phyloP scores from a whole-genome alignment of 2,888 invertebrate genomes.

The Aphodius sticticus region DNA sequence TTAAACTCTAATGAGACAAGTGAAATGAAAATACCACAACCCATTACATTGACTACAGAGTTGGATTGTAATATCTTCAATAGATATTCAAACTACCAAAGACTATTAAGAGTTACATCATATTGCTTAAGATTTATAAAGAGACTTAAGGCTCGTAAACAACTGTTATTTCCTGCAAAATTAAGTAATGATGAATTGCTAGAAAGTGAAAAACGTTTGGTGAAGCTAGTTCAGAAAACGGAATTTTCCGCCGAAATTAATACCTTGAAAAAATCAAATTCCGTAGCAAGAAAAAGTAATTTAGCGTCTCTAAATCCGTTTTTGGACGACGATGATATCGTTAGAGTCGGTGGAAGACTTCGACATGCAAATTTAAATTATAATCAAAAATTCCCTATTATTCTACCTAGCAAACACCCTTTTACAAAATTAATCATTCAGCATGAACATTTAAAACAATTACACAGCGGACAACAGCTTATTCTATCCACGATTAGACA shows the following conservation, averaged over 20 bases:
- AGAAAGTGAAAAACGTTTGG: background rate
- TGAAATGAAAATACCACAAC: background rate
- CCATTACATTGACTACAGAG: background rate
- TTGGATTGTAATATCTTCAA: background rate
- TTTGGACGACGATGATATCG: slow-evolving; percentile 17
- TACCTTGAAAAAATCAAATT: background rate
- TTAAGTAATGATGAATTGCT: background rate
- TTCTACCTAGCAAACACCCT: slow-evolving; percentile 27
- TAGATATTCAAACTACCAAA: background rate
- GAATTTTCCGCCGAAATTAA: background rate
- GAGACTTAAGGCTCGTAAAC: background rate
- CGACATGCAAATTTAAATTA: slow-evolving; percentile 23
- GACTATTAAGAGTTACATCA: background rate
- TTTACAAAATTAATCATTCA: slow-evolving; percentile 25
- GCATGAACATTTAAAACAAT: slow-evolving; percentile 18
- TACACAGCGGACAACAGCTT: slow-evolving; percentile 10
- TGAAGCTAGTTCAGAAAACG: background rate
- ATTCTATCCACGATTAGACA: background rate
- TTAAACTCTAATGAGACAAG: background rate
- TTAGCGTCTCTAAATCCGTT: slow-evolving; percentile 23
- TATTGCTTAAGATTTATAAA: background rate
- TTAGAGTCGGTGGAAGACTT: slow-evolving; percentile 27
- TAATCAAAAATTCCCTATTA: slow-evolving; percentile 21
- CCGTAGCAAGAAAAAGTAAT: slow-evolving; percentile 16
- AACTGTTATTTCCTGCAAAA: background rate